Percentiles rank a stretch among this genome's conserved stretches.
phyloP scores from a whole-genome alignment of 2,888 invertebrate genomes.

The Tiliacea citrago region DNA sequence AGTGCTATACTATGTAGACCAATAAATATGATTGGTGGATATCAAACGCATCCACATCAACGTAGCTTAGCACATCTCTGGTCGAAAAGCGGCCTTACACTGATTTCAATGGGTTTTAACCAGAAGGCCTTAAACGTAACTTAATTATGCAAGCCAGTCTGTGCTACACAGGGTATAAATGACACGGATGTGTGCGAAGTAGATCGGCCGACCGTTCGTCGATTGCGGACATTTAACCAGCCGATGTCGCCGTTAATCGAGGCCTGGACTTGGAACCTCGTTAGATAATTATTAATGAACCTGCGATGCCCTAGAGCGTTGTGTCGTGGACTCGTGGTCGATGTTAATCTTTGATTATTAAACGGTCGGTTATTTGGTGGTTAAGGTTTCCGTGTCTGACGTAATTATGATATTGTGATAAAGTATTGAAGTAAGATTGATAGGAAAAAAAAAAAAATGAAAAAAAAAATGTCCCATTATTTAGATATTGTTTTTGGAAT shows the following conservation, averaged over 20 bases:
- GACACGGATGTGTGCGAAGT: conserved; percentile 40
- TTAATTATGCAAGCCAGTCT: conserved; percentile 44
- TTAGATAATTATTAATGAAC: conserved; percentile 66
- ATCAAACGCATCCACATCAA: too few relatives aligned
- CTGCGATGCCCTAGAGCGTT: conserved; percentile 45
- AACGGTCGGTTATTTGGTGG: conserved; percentile 15
- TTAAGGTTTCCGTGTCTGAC: neutral
- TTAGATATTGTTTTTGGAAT: neutral
- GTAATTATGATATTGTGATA: conserved; percentile 2
- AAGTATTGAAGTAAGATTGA: neutral
- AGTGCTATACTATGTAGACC: too few relatives aligned
- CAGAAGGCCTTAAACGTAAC: conserved; percentile 24
- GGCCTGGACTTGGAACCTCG: conserved; percentile 52
- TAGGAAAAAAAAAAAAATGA: too few relatives aligned
- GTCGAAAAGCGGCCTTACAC: too few relatives aligned
- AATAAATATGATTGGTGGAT: too few relatives aligned
- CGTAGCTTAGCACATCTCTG: too few relatives aligned
- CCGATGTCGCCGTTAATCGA: conserved; percentile 63
- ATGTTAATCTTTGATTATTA: conserved; percentile 49
- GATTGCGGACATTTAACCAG: conserved; percentile 58
- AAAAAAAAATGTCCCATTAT: neutral
- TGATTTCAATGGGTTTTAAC: conserved; percentile 16
- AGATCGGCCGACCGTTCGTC: conserved; percentile 34
- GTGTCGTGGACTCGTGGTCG: conserved; percentile 36
- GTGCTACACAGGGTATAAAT: conserved; percentile 50